Evolutionary conservation across 2,797 vertebrate genomes (phyloP).

Genomic region (Pagetopsis macropterus): DNA sequence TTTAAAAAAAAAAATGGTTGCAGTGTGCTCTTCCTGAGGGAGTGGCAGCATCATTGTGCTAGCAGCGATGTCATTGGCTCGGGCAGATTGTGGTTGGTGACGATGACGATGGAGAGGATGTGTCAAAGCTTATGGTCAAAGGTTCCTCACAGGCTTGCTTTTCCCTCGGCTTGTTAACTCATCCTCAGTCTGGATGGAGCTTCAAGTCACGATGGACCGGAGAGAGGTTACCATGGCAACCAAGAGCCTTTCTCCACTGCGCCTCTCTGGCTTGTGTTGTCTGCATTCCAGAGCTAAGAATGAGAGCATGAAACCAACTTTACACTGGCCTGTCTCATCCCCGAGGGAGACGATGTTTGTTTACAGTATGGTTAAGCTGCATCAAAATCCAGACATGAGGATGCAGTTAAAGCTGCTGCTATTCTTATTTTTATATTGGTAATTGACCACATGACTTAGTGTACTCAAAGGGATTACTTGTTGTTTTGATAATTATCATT

Average conservation of each 20-base stretch:
- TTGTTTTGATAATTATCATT: background rate
- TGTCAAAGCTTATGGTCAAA: slow-evolving; percentile 46
- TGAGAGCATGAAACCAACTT: slow-evolving; percentile 61
- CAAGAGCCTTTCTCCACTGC: slow-evolving; percentile 55
- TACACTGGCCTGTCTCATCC: slow-evolving; percentile 8
- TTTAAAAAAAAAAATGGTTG: slow-evolving; percentile 7
- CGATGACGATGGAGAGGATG: background rate
- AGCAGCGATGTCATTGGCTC: slow-evolving; percentile 2
- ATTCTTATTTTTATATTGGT: rapidly evolving
- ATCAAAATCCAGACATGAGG: background rate
- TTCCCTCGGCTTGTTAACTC: slow-evolving; percentile 49
- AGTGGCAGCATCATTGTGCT: background rate
- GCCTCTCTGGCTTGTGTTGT: slow-evolving; percentile 49
- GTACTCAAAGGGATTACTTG: background rate
- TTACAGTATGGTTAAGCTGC: background rate
- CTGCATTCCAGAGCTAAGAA: slow-evolving; percentile 59
- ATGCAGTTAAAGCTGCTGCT: background rate
- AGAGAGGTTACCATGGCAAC: slow-evolving; percentile 75
- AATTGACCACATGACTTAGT: background rate
- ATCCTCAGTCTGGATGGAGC: slow-evolving; percentile 65
- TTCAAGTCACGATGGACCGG: slow-evolving; percentile 69
- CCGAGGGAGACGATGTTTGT: background rate
- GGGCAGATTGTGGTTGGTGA: background rate
- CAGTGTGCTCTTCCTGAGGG: background rate
- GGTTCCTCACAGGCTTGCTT: slow-evolving; percentile 46